phyloP scores from a whole-genome alignment of 2,113 vertebrate species.

The Tyto alba region DNA sequence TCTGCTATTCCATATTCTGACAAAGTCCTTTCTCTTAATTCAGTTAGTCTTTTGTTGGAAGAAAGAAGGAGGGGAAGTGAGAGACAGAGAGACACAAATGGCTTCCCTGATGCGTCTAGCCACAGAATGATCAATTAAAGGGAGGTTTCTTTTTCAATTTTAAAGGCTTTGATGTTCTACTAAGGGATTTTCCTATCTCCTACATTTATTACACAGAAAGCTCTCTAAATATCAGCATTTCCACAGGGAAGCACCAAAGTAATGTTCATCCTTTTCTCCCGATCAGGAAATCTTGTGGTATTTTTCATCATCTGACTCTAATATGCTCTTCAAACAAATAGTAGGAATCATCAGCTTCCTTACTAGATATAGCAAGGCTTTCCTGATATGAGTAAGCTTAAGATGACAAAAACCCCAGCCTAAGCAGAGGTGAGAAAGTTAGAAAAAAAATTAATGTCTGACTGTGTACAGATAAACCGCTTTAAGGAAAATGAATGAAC shows the following conservation, averaged over 20 bases:
- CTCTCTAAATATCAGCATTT: constrained; percentile 59
- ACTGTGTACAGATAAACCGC: background rate
- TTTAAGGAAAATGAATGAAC: background rate
- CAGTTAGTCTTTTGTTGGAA: background rate
- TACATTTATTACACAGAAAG: constrained; percentile 35
- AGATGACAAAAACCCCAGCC: background rate
- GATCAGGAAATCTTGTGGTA: background rate
- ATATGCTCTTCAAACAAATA: background rate
- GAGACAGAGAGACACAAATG: background rate
- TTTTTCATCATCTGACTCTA: constrained; percentile 20
- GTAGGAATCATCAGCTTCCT: background rate
- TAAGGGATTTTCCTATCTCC: constrained; percentile 15
- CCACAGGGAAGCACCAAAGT: background rate
- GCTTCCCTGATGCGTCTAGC: background rate
- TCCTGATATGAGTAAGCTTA: background rate
- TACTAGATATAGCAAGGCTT: background rate
- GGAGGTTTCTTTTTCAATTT: constrained; percentile 20
- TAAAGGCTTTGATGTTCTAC: constrained; percentile 25
- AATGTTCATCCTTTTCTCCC: background rate
- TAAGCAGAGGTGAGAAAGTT: background rate
- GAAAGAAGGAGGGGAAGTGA: background rate
- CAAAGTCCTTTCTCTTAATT: background rate
- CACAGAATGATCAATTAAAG: background rate
- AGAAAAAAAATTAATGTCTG: background rate
- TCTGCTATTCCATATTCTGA: background rate